Conservation (phyloP, 2,888 invertebrate genomes). For the Polylopha cassiicola region DNA sequence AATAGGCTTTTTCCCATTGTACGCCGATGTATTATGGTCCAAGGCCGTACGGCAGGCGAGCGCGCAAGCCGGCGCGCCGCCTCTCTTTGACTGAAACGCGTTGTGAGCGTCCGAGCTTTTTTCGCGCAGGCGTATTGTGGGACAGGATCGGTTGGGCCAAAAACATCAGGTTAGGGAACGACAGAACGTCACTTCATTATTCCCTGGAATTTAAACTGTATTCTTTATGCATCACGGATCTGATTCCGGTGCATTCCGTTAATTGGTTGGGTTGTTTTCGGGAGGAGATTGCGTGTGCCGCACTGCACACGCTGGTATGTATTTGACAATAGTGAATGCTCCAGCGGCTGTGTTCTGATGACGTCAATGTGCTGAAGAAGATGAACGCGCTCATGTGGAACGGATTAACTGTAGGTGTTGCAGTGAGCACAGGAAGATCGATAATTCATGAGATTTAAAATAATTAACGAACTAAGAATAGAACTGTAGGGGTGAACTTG, state of each 20-base stretch:
- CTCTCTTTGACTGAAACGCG: slow-evolving; percentile 62
- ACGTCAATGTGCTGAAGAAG: slow-evolving; percentile 60
- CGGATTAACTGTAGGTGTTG: slow-evolving; percentile 32
- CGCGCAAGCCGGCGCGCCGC: slow-evolving; percentile 77
- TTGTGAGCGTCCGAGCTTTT: slow-evolving; percentile 39
- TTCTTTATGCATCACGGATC: neutral
- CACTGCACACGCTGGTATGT: slow-evolving; percentile 76
- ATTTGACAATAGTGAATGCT: slow-evolving; percentile 69
- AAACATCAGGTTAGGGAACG: slow-evolving; percentile 30
- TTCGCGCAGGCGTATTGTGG: slow-evolving; percentile 64
- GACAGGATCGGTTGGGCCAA: slow-evolving; percentile 68
- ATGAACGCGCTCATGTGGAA: slow-evolving; percentile 43
- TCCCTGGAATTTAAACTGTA: slow-evolving; percentile 28
- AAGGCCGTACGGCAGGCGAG: slow-evolving; percentile 71
- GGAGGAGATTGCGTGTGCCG: slow-evolving; percentile 66
- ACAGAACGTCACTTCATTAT: slow-evolving; percentile 28
- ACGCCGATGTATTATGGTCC: slow-evolving; percentile 54
- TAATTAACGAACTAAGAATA: too few species aligned
- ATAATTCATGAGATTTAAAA: too few species aligned
- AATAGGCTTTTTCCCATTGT: slow-evolving; percentile 36
- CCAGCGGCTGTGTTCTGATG: slow-evolving; percentile 64
- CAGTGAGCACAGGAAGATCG: slow-evolving; percentile 1
- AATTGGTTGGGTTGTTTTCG: slow-evolving; percentile 25
- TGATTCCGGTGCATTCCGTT: slow-evolving; percentile 14
- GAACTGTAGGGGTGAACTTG: too few species aligned